Evolutionary conservation across 2,888 invertebrate species (phyloP), one percentile per base, ranked within the genome.

Genomic region (Ichneumoninae sp.): DNA sequence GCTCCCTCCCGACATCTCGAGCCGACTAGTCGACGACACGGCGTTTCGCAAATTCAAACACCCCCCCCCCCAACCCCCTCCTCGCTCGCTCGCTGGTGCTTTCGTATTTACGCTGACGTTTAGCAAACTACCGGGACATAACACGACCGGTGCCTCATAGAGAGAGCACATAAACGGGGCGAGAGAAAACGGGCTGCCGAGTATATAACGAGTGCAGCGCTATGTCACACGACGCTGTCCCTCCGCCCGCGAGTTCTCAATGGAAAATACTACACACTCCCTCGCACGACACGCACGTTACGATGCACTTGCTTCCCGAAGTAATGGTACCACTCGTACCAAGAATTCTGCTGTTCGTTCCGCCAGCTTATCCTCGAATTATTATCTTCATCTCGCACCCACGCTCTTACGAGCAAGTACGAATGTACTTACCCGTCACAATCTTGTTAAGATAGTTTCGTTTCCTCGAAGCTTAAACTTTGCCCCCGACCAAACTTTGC

Each of bases 81-180:
- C 30, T 80, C 22, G 19, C 22, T 2, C 57, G 71, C 50, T 50
- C 44, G 52, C 60, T 63, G 19, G 52, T 71, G 81, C 47, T 40
- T 57, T 69, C 77, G 77, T 81, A 81, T 84, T 84, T 81, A 84
- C 81, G 83, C 81, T 81, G 83, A 84, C 83, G 83, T 84, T 84
- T 84, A 84, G 83, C 81, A 73, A 84, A 81, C 83, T 75, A 70
- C 70, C 78, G 54, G 33, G 47, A 57, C 74, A 75, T 69, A 79
- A 30, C 36, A 33, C 65, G 52, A 50, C 5, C 78, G 70, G 33
- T 71, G 78, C 70, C 26, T 76, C 75, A 33, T 71, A 54, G 33
- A 22, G 73, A 68, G 54, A 71, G 73, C 36, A 63, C 47, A 68
- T 40, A 36, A 10, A 16, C 36, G 60, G 36, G 47, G 78, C 26